Evolutionary conservation across 30 jellyfish, hydroid and myxozoan species (phyloP).

Genomic region (Rhopilema esculentum): DNA sequence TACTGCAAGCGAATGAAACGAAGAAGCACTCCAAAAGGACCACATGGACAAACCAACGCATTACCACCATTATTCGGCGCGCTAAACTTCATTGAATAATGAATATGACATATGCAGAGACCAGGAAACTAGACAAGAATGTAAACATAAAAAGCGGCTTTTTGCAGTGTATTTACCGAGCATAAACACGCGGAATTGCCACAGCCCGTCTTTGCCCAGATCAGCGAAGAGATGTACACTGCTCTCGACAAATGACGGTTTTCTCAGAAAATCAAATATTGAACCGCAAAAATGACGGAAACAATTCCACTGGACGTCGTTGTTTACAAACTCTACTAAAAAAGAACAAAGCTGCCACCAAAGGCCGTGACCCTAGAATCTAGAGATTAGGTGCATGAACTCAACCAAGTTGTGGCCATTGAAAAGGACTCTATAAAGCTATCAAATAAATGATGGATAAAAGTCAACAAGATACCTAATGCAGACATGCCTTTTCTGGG

Average conservation of each 20-base stretch:
- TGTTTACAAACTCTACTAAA: conserved; percentile 30
- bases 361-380: conserved; percentile 22
- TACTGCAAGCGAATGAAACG: conserved; percentile 17
- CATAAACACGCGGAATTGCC: neutral
- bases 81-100: neutral
- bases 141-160: neutral
- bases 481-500: neutral
- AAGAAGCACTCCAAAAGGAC: conserved; percentile 21
- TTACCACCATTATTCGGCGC: neutral
- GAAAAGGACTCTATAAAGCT: neutral
- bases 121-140: neutral
- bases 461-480: neutral
- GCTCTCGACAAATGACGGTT: conserved; percentile 45
- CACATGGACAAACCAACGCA: neutral
- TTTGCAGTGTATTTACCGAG: neutral
- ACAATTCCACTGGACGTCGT: conserved; percentile 3
- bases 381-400: conserved; percentile 11
- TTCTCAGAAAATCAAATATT: conserved; percentile 32
- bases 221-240: neutral
- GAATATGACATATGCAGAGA: neutral
- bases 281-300: conserved; percentile 36
- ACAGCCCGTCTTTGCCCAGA: neutral
- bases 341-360: conserved; percentile 9
- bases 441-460: conserved; percentile 2
- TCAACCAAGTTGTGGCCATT: conserved; percentile 12